These are phyloP conservation scores for Leucophenga montana DNA, from an alignment of 2,888 invertebrate genomes.

Conservation along the genomic window DNA sequence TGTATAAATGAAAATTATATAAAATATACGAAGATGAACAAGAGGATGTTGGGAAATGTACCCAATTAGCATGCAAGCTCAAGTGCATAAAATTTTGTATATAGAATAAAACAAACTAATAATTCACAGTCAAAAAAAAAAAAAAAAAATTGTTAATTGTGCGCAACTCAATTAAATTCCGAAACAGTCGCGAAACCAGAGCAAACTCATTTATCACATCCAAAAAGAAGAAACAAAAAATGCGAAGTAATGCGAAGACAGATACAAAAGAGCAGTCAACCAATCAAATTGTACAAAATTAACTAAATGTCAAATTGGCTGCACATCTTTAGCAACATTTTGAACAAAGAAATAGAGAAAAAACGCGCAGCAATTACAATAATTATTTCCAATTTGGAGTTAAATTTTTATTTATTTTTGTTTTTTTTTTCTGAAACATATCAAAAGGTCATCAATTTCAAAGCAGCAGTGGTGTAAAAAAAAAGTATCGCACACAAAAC, in stretches of 20 bases:
- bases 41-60: neutral
- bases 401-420: neutral
- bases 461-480: neutral
- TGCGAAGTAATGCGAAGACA: conserved; percentile 19
- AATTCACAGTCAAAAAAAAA: neutral
- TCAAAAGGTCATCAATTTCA: conserved; percentile 21
- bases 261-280: neutral
- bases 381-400: conserved; percentile 13
- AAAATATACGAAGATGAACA: too few species aligned
- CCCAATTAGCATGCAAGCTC: too few species aligned
- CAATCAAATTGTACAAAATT: conserved; percentile 12
- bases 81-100: too few species aligned
- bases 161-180: conserved; percentile 39
- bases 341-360: neutral
- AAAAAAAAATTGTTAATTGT: conserved; percentile 17
- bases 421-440: conserved; percentile 2
- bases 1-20: too few species aligned
- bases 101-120: too few species aligned
- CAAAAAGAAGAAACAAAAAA: conserved; percentile 32
- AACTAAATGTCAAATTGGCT: conserved; percentile 24
- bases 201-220: conserved; percentile 60
- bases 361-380: conserved; percentile 14
- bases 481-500: conserved; percentile 3
- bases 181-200: conserved; percentile 34
- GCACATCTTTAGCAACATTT: conserved; percentile 10